phyloP scores from a whole-genome alignment of 1,140 invertebrate genomes.

The Papilio glaucus region DNA sequence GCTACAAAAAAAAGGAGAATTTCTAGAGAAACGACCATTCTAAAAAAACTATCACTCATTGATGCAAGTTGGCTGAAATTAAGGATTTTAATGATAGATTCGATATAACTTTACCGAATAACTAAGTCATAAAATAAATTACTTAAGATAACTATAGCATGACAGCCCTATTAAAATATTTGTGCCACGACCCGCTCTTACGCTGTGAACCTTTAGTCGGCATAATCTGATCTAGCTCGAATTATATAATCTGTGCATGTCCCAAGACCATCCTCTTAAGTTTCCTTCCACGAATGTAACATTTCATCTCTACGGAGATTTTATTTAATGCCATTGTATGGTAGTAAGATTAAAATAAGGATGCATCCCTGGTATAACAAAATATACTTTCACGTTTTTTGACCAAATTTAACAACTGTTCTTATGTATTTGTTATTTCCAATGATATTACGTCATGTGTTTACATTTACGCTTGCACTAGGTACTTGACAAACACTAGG shows the following conservation, averaged over 20 bases:
- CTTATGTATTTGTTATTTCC: too few relatives aligned
- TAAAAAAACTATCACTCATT: too few relatives aligned
- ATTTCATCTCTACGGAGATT: constrained; percentile 11
- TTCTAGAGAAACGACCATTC: too few relatives aligned
- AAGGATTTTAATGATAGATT: background rate
- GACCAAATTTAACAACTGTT: too few relatives aligned
- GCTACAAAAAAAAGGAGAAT: too few relatives aligned
- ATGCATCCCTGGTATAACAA: background rate
- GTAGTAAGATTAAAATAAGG: background rate
- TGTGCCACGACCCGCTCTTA: constrained; percentile 29
- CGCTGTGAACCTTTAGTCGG: constrained; percentile 30
- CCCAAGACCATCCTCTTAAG: background rate
- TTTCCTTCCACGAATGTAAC: constrained; percentile 28
- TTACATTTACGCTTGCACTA: too few relatives aligned
- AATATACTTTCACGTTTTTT: too few relatives aligned
- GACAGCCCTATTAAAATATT: constrained; percentile 28
- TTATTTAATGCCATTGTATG: constrained; percentile 7
- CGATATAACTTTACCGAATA: background rate
- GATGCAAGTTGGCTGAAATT: too few relatives aligned
- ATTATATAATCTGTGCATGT: constrained; percentile 36
- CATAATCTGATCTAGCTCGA: constrained; percentile 34
- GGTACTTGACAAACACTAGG: too few relatives aligned
- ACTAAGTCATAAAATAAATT: background rate
- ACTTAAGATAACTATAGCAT: background rate
- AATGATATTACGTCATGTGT: too few relatives aligned